A percentile compares a stretch with the other conserved stretches of the same genome.
These are phyloP conservation scores for Lysandra coridon DNA, from an alignment of 2,888 invertebrate species.

Conservation along the genomic window DNA sequence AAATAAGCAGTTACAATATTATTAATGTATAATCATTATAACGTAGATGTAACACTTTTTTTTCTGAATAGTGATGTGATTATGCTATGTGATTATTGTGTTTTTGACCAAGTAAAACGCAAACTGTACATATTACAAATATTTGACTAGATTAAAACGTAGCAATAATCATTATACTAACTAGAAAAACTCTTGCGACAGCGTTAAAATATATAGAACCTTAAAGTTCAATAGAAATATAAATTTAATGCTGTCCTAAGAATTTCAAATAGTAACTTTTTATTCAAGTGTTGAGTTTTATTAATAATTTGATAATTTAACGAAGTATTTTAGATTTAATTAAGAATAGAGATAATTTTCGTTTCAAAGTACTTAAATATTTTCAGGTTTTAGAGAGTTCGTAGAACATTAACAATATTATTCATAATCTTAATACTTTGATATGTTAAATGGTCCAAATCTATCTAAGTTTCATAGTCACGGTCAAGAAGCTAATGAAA, in stretches of 20 bases:
- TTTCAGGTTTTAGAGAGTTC: background rate
- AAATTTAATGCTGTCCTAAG: background rate
- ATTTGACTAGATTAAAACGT: constrained; percentile 27
- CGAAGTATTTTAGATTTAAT: background rate
- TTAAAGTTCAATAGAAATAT: background rate
- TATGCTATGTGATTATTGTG: too few relatives aligned
- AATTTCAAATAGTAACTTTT: background rate
- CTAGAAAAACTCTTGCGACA: constrained; percentile 14
- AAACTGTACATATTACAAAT: constrained; percentile 12
- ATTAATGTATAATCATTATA: background rate
- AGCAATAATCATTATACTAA: background rate
- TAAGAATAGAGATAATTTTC: background rate
- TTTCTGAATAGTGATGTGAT: background rate
- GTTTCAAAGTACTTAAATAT: background rate
- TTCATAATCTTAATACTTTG: background rate
- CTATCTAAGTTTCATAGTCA: background rate
- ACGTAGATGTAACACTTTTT: background rate
- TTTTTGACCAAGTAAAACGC: background rate
- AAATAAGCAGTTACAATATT: background rate
- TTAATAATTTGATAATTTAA: background rate
- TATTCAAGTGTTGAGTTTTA: background rate
- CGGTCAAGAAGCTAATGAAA: background rate
- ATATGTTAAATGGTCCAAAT: background rate
- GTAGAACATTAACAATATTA: background rate
- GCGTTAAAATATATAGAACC: background rate